Conservation (phyloP, 2,888 invertebrate species). For the Cloeon dipterum region DNA sequence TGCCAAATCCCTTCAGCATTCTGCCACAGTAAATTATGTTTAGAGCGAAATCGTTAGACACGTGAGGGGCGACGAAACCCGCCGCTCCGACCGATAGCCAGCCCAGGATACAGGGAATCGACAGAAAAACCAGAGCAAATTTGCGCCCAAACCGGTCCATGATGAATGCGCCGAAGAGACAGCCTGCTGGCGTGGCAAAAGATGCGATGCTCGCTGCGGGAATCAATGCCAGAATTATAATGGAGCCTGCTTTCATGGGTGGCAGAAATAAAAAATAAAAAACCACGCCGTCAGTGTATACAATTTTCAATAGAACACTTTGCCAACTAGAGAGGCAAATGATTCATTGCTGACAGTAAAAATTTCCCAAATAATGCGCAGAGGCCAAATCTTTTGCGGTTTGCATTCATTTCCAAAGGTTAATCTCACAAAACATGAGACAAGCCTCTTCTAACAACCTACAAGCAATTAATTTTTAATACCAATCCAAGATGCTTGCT, state of each 20-base stretch:
- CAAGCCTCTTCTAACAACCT: neutral
- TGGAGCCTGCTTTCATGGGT: too few relatives aligned
- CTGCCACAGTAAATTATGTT: slow-evolving; percentile 17
- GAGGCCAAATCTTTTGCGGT: too few relatives aligned
- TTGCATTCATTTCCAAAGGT: too few relatives aligned
- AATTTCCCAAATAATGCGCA: too few relatives aligned
- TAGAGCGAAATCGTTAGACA: neutral
- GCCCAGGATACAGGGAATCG: neutral
- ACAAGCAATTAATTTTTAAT: neutral
- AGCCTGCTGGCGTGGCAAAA: neutral
- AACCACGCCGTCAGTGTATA: too few relatives aligned
- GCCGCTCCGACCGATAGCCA: neutral
- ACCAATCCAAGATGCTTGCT: slow-evolving; percentile 44
- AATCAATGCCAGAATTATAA: too few relatives aligned
- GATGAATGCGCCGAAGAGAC: neutral
- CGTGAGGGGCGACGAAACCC: neutral
- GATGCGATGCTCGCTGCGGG: neutral
- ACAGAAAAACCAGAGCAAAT: neutral
- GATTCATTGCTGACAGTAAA: too few relatives aligned
- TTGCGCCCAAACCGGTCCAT: neutral
- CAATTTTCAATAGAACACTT: too few relatives aligned
- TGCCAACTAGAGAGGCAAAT: too few relatives aligned
- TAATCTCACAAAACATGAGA: neutral
- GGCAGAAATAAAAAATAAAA: too few relatives aligned
- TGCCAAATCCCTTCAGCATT: slow-evolving; percentile 39